Conservation (phyloP, 2,888 invertebrate species). For the Pinctada fucata region DNA sequence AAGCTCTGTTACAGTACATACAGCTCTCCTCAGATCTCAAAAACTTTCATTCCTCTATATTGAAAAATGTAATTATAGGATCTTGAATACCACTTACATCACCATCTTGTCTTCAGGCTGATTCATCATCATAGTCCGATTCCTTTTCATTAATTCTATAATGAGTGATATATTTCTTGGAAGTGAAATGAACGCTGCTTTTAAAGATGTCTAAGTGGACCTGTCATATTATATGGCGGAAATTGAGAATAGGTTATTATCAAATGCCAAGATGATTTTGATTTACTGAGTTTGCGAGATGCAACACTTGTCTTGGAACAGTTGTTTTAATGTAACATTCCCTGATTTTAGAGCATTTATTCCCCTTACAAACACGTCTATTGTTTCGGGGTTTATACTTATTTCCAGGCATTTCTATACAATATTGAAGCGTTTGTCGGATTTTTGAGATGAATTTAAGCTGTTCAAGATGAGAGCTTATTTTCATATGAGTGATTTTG, state of each 20-base stretch:
- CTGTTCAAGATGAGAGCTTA: not conserved
- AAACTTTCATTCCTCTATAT: too few species aligned
- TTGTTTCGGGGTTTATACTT: not conserved
- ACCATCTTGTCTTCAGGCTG: too few species aligned
- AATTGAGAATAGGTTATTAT: constrained; percentile 30
- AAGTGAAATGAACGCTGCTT: not conserved
- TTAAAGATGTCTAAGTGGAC: not conserved
- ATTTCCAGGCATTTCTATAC: not conserved
- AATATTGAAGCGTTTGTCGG: not conserved
- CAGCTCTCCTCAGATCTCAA: too few species aligned
- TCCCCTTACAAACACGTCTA: not conserved
- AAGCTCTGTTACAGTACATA: too few species aligned
- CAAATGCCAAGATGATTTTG: constrained; percentile 27
- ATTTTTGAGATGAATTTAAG: not conserved
- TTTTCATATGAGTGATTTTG: too few species aligned
- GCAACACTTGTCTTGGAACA: constrained; percentile 15
- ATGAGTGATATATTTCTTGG: not conserved
- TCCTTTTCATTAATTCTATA: not conserved
- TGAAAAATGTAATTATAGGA: too few species aligned
- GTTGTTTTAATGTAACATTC: constrained; percentile 27
- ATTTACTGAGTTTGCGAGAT: constrained; percentile 11
- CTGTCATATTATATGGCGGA: constrained; percentile 5
- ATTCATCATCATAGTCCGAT: not conserved
- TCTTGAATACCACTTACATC: too few species aligned
- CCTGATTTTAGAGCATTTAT: constrained; percentile 7